Evolutionary conservation across 64 coral and sea anemone genomes (phyloP), one percentile per base, ranked within the genome.

Genomic region (Pocillopora verrucosa): DNA sequence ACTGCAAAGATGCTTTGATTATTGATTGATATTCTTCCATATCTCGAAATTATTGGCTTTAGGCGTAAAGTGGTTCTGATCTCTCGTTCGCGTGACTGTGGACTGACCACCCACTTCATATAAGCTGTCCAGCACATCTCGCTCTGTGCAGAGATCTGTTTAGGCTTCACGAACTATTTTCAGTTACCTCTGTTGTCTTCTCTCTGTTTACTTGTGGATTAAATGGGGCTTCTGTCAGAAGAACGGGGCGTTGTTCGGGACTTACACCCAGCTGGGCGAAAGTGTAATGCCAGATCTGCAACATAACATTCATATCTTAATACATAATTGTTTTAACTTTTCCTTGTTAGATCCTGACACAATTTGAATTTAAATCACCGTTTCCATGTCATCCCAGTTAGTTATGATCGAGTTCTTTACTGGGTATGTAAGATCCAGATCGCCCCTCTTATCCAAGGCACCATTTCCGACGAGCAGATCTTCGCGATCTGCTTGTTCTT

Each of bases 181-280:
- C 41, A 51, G 41, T 38, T 83, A 83, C 80, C 80, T 83, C 34
- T 1, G 80, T 67, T 36, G 80, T 83, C 61, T 83, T 83, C 15
- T 83, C 80, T 45, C 80, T 83, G 80, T 83, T 83, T 17, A 34
- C 80, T 65, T 16, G 64, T 1, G 80, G 80, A 34, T 83, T 83
- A 35, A 83, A 65, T 36, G 80, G 80, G n/a, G 60, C 80, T 65
- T 83, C 80, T 17, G 80, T 84, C 19, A 84, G 20, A 0, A 84
- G 3, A 56, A 70, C n/a, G 7, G 63, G 81, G 36, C 70, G 81
- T 84, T 84, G 64, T 20, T 70, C 81, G 5, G 81, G 81, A 56
- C 70, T 69, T 22, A 56, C 81, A n/a, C 67, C 10, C 5, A 84
- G 60, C 61, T 84, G 69, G 5, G 10, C 19, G 25, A 84, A 84